Percentiles rank a stretch among this genome's conserved stretches.
Conservation (phyloP, 2,113 vertebrate species). For the Cardinalis cardinalis region DNA sequence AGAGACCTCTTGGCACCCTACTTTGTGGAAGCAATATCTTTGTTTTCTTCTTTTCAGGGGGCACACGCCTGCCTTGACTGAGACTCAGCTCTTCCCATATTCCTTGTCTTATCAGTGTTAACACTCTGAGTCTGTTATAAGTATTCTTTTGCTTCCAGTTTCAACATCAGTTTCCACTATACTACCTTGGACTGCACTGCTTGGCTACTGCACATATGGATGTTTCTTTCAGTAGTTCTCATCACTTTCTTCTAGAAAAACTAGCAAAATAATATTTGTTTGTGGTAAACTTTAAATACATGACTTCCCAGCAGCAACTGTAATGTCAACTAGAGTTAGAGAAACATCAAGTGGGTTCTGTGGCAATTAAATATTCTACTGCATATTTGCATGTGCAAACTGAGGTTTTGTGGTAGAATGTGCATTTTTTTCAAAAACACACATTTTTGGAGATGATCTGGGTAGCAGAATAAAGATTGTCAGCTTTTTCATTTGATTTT, state of each 20-base stretch:
- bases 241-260: neutral
- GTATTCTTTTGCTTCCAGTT: neutral
- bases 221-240: neutral
- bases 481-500: neutral
- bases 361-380: neutral
- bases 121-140: neutral
- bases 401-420: neutral
- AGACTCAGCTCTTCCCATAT: neutral
- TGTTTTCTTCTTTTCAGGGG: conserved; percentile 28
- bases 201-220: neutral
- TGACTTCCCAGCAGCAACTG: neutral
- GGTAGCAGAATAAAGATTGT: neutral
- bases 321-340: neutral
- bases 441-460: neutral
- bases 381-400: neutral
- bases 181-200: neutral
- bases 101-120: neutral
- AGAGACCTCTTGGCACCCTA: conserved; percentile 7
- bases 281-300: neutral
- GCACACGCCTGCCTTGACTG: neutral
- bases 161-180: neutral
- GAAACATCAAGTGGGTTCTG: neutral
- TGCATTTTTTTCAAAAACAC: neutral
- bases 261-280: neutral
- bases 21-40: neutral